phyloP scores from a whole-genome alignment of 2,888 invertebrate genomes.

The Ramazzottius varieornatus region DNA sequence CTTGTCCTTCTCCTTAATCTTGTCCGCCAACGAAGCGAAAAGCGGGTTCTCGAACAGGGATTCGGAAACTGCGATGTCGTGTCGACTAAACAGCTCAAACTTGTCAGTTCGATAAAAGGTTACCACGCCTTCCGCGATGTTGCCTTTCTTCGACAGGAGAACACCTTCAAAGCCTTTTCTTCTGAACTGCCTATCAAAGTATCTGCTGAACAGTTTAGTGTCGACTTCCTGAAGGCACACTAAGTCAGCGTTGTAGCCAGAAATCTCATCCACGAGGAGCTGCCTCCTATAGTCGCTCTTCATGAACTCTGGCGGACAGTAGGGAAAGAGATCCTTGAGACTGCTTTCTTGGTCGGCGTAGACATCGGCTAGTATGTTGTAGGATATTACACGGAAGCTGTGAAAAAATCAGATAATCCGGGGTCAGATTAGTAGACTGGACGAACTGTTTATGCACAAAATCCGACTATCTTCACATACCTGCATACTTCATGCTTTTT shows the following conservation, averaged over 20 bases:
- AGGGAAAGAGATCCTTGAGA: slow-evolving; percentile 43
- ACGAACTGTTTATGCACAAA: no score
- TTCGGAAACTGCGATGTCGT: slow-evolving; percentile 13
- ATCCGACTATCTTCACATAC: no score
- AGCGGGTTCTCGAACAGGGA: slow-evolving; percentile 11
- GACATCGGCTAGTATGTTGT: slow-evolving; percentile 68
- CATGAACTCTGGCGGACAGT: slow-evolving; percentile 55
- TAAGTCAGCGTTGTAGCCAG: slow-evolving; percentile 66
- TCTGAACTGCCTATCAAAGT: slow-evolving; percentile 39
- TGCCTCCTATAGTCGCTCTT: slow-evolving; percentile 60
- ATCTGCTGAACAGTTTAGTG: slow-evolving; percentile 34
- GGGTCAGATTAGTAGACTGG: slow-evolving; percentile 8
- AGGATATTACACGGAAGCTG: slow-evolving; percentile 47
- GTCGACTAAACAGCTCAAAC: slow-evolving; percentile 29
- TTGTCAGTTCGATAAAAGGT: slow-evolving; percentile 43
- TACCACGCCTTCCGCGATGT: slow-evolving; percentile 50
- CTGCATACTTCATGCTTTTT: no score
- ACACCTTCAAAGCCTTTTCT: slow-evolving; percentile 11
- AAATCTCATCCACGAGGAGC: slow-evolving; percentile 50
- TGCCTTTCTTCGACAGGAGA: slow-evolving; percentile 23
- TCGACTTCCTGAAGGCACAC: slow-evolving; percentile 83
- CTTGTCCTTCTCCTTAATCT: slow-evolving; percentile 12
- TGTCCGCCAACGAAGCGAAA: slow-evolving; percentile 13
- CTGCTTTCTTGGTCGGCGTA: slow-evolving; percentile 63
- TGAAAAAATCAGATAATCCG: slow-evolving; percentile 9